phyloP scores from a whole-genome alignment of 2,797 vertebrate genomes.

The Hyperoplus lanceolatus region DNA sequence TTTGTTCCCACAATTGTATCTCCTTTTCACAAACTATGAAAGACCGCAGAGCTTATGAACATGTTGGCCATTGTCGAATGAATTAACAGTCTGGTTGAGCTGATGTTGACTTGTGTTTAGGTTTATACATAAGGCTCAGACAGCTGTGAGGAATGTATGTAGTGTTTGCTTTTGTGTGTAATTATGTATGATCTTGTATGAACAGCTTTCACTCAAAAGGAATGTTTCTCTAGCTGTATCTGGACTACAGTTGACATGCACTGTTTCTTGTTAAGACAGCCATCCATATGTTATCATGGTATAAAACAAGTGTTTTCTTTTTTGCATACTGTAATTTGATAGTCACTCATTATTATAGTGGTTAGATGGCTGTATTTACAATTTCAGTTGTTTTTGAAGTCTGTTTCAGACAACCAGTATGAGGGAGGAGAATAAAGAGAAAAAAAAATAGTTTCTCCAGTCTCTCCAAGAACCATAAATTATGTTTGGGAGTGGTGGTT shows the following conservation, averaged over 20 bases:
- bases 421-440: constrained; percentile 39
- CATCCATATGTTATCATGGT: constrained; percentile 62
- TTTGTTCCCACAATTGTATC: constrained; percentile 29
- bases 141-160: constrained; percentile 64
- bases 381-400: constrained; percentile 73
- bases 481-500: constrained; percentile 78
- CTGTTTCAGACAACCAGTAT: constrained; percentile 56
- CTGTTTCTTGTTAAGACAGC: constrained; percentile 62
- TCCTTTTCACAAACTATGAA: constrained; percentile 7
- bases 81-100: constrained; percentile 26
- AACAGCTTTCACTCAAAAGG: constrained; percentile 55
- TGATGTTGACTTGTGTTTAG: constrained; percentile 14
- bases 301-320: constrained; percentile 60
- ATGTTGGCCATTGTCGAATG: constrained; percentile 24
- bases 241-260: constrained; percentile 64
- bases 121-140: constrained; percentile 37
- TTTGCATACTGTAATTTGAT: constrained; percentile 57
- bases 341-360: constrained; percentile 71
- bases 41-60: neutral
- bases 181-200: constrained; percentile 49
- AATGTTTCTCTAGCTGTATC: constrained; percentile 72
- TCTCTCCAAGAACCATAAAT: constrained; percentile 78
- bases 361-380: constrained; percentile 67
- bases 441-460: constrained; percentile 49
- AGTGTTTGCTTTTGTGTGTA: constrained; percentile 55